A percentile compares a stretch with the other conserved stretches of the same genome.
Evolutionary conservation across 2,797 vertebrate genomes (phyloP).

Genomic region (Argyrosomus regius): DNA sequence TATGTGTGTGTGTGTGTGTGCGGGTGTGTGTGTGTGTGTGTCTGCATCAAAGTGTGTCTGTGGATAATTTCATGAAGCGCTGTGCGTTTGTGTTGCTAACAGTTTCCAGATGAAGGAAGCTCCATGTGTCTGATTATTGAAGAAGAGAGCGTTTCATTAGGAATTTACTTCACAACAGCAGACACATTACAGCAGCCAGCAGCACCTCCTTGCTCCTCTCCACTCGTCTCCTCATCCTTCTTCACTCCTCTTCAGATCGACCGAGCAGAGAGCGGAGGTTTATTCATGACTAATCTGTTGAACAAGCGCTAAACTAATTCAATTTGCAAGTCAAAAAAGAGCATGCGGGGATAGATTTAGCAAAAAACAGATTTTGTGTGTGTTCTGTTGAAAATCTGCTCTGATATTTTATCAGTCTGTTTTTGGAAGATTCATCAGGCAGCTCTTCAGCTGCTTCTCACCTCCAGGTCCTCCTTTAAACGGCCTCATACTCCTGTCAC

Average conservation of each 20-base stretch:
- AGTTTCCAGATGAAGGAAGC: slow-evolving; percentile 84
- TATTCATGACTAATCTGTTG: not conserved
- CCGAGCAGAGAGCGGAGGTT: not conserved
- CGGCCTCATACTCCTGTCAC: too few relatives aligned
- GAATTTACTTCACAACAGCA: slow-evolving; percentile 56
- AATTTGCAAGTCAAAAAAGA: slow-evolving; percentile 24
- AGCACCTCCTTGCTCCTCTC: slow-evolving; percentile 29
- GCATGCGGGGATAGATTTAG: not conserved
- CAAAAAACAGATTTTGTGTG: not conserved
- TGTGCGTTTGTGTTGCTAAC: slow-evolving; percentile 80
- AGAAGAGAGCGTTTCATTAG: slow-evolving; percentile 76
- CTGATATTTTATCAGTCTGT: not conserved
- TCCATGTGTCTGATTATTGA: slow-evolving; percentile 82
- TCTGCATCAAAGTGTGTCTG: slow-evolving; percentile 80
- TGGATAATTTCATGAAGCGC: slow-evolving; percentile 86
- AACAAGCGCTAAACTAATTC: not conserved
- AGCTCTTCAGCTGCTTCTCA: not conserved
- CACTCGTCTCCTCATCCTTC: slow-evolving; percentile 3
- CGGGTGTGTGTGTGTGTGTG: slow-evolving; percentile 79
- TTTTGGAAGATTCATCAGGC: not conserved
- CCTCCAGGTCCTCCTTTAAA: not conserved
- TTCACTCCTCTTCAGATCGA: slow-evolving; percentile 4
- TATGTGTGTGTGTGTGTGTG: slow-evolving; percentile 78
- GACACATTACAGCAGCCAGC: slow-evolving; percentile 34
- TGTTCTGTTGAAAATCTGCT: not conserved